phyloP scores from a whole-genome alignment of 2,888 invertebrate genomes.

The Andrena chrysosceles region DNA sequence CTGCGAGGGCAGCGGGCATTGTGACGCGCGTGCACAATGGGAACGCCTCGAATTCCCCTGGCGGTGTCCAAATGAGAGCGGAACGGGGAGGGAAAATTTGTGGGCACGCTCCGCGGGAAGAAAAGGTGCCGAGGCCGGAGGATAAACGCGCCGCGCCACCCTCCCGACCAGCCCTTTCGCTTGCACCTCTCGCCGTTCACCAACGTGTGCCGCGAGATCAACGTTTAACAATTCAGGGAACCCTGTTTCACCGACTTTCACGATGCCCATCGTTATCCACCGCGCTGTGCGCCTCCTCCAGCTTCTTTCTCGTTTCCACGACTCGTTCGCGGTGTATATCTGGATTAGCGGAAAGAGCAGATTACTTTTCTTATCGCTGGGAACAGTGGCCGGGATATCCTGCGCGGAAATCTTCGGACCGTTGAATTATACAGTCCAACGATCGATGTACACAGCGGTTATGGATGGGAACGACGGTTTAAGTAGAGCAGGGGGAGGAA shows the following conservation, averaged over 20 bases:
- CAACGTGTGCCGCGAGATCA: slow-evolving; percentile 42
- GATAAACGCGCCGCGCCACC: slow-evolving; percentile 69
- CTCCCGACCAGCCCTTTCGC: slow-evolving; percentile 48
- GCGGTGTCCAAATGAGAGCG: slow-evolving; percentile 55
- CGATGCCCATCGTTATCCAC: slow-evolving; percentile 23
- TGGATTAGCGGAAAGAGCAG: slow-evolving; percentile 26
- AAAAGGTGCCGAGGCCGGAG: slow-evolving; percentile 43
- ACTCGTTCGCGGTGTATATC: slow-evolving; percentile 1
- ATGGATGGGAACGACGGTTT: slow-evolving; percentile 42
- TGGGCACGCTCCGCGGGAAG: slow-evolving; percentile 30
- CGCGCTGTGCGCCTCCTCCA: not conserved
- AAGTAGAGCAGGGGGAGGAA: slow-evolving; percentile 21
- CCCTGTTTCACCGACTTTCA: not conserved
- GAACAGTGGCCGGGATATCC: slow-evolving; percentile 28
- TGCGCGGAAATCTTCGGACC: slow-evolving; percentile 7
- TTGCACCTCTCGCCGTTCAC: slow-evolving; percentile 46
- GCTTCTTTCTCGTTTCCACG: slow-evolving; percentile 26
- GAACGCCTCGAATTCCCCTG: slow-evolving; percentile 77
- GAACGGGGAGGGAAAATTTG: slow-evolving; percentile 51
- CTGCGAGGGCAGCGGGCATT: slow-evolving; percentile 72
- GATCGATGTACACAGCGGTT: slow-evolving; percentile 37
- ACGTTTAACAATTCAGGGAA: slow-evolving; percentile 61
- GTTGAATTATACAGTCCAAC: slow-evolving; percentile 6
- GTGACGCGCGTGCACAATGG: slow-evolving; percentile 73
- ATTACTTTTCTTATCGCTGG: slow-evolving; percentile 51